Base-by-base conservation (phyloP, 2,113 vertebrate genomes). In the Pelecanoides urinatrix region DNA sequence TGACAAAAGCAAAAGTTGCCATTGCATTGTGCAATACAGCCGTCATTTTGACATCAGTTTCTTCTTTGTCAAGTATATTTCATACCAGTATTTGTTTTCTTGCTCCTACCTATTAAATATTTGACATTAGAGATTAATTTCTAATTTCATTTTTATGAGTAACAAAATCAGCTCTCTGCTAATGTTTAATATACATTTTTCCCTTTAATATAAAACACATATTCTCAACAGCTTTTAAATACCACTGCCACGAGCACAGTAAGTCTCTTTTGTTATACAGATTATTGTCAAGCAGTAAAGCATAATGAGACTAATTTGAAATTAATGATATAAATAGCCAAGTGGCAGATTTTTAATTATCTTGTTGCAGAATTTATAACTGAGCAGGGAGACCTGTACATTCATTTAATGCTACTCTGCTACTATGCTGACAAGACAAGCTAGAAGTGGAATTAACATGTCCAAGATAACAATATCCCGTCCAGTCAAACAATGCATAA, bases 301-400 rank as follows among this genome's bases (percentile, higher is more conserved):
- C 13, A 42, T 44, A 75, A 72, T n/a, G 11, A 83, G 30, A 76
- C 34, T 77, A 74, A 84, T 58, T 89, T 66, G 27, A 89, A 95
- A 92, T 86, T 86, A 88, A 73, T 62, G 16, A 70, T 76, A 90
- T 80, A 94, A 86, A 92, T 77, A 45, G 8, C 29, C 22, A 85
- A 80, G 23, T 22, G 86, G 49, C 22, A 70, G 29, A 75, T 79
- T 92, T 95, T 96, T 87, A 91, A 89, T 92, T 94, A 82, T 27
- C 18, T 82, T 85, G 9, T 65, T 89, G 84, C 26, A 61, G 56
- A 96, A 93, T 78, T 91, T 55, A 56, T 68, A 58, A 86, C 80
- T 89, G 72, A 81, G 38, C 44, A 65, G 40, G 16, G 42, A 67
- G 56, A 63, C 63, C 20, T 44, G 56, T 65, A 56, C 14, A 56